Percentiles rank a stretch among this genome's conserved stretches.
These are phyloP conservation scores for Plemyria rubiginata DNA, from an alignment of 2,888 invertebrate species.

Conservation along the genomic window DNA sequence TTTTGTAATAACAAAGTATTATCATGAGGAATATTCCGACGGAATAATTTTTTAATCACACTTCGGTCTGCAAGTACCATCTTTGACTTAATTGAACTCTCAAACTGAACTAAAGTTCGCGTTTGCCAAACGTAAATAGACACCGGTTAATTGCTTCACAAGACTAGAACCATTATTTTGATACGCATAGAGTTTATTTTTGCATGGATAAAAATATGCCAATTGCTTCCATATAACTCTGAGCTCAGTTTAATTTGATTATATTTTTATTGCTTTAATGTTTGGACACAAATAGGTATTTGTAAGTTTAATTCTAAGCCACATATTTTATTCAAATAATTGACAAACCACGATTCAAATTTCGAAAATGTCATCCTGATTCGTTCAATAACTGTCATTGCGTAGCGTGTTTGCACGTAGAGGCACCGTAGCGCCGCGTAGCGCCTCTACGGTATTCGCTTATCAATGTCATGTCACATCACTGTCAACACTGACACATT, in stretches of 20 bases:
- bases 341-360: slow-evolving; percentile 19
- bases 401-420: slow-evolving; percentile 45
- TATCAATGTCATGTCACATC: slow-evolving; percentile 47
- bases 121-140: slow-evolving; percentile 19
- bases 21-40: neutral
- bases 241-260: neutral
- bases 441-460: slow-evolving; percentile 34
- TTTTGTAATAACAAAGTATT: neutral
- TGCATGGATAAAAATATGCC: neutral
- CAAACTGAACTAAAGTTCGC: slow-evolving; percentile 19
- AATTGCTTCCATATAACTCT: neutral
- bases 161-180: neutral
- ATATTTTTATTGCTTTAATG: neutral
- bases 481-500: slow-evolving; percentile 43
- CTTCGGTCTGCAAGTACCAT: slow-evolving; percentile 5
- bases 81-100: slow-evolving; percentile 22
- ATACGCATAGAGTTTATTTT: neutral
- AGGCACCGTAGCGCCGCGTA: slow-evolving; percentile 41
- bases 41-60: slow-evolving; percentile 10
- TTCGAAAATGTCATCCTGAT: slow-evolving; percentile 26
- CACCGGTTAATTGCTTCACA: neutral
- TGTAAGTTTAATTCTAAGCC: neutral
- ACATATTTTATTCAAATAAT: neutral
- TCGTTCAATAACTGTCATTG: slow-evolving; percentile 43
- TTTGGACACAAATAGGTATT: neutral